Conservation (phyloP, 2,797 vertebrate genomes). For the Discoglossus pictus region DNA sequence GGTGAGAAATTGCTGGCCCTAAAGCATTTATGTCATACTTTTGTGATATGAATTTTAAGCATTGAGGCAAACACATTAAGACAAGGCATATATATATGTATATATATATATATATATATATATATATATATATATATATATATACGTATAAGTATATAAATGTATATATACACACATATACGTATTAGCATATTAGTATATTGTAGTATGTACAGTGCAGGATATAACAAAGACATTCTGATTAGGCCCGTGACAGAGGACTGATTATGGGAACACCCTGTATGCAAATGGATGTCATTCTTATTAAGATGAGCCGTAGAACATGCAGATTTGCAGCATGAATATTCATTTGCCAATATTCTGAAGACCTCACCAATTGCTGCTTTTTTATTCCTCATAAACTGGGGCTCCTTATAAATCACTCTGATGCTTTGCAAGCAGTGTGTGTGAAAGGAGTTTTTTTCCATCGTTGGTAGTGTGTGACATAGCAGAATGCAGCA, state of each 20-base stretch:
- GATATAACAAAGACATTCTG: constrained; percentile 51
- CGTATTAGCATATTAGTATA: no score
- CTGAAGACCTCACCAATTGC: constrained; percentile 44
- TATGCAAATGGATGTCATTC: constrained; percentile 45
- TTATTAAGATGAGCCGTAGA: constrained; percentile 49
- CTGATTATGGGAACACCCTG: constrained; percentile 44
- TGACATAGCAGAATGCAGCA: constrained; percentile 36
- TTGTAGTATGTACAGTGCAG: no score
- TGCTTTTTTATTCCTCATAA: constrained; percentile 44
- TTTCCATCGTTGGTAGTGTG: constrained; percentile 41
- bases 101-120: no score
- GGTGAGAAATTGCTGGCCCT: no score
- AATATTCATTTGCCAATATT: constrained; percentile 47
- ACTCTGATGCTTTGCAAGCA: constrained; percentile 38
- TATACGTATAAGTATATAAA: no score
- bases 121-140: no score
- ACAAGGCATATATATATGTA: no score
- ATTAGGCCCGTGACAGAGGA: constrained; percentile 35
- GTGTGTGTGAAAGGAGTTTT: constrained; percentile 40
- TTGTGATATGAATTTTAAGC: no score
- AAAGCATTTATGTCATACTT: no score
- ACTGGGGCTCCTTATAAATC: constrained; percentile 45
- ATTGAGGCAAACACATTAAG: no score
- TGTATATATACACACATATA: no score
- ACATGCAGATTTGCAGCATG: constrained; percentile 43